phyloP scores from a whole-genome alignment of 1,140 invertebrate genomes.

The Mya arenaria region DNA sequence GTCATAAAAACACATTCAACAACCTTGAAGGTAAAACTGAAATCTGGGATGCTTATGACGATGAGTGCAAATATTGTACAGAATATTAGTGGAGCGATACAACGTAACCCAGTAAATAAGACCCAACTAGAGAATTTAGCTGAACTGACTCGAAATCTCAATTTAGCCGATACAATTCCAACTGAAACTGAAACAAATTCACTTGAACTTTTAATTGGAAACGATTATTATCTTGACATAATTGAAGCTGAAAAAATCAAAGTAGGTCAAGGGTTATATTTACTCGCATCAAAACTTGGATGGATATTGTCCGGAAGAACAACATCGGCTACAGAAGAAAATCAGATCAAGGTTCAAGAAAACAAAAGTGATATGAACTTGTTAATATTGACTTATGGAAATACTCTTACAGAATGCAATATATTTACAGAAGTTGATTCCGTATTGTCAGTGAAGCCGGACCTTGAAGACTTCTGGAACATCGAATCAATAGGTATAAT shows the following conservation, averaged over 20 bases:
- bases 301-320: conserved; percentile 29
- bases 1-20: background rate
- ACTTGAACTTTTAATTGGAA: conserved; percentile 10
- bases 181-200: background rate
- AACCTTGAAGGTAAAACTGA: background rate
- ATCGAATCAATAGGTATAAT: conserved; percentile 45
- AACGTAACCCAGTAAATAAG: conserved; percentile 5
- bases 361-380: background rate
- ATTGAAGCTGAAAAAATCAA: conserved; percentile 1
- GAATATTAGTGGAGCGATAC: conserved; percentile 3
- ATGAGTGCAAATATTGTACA: conserved; percentile 33
- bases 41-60: background rate
- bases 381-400: conserved; percentile 8
- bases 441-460: background rate
- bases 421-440: background rate
- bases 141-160: no score
- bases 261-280: background rate
- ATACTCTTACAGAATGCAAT: background rate
- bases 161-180: background rate
- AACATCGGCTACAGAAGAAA: no score
- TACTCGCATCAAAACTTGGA: conserved; percentile 20
- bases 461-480: conserved; percentile 48
- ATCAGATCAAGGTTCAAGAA: background rate
- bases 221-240: conserved; percentile 26
- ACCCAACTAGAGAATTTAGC: no score